A percentile compares a stretch with the other conserved stretches of the same genome.
phyloP scores from a whole-genome alignment of 2,797 vertebrate genomes.

The Rhinella marina region DNA sequence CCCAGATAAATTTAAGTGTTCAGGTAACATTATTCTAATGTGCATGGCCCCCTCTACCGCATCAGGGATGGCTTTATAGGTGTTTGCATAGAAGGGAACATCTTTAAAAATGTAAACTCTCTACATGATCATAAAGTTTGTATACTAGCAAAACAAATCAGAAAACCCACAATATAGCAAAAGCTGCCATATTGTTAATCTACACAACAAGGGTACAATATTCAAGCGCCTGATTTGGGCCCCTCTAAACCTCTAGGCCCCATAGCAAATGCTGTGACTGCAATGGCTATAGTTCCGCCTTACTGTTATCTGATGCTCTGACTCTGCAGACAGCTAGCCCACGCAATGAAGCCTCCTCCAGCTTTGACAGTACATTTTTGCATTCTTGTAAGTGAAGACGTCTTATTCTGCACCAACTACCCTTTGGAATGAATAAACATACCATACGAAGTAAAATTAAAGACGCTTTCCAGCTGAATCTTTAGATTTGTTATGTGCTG shows the following conservation, averaged over 20 bases:
- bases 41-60: no score
- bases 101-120: background rate
- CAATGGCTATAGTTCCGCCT: no score
- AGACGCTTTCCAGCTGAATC: background rate
- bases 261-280: no score
- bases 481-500: background rate
- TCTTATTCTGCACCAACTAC: background rate
- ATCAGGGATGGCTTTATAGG: background rate
- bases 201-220: no score
- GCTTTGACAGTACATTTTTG: background rate
- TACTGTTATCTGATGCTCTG: background rate
- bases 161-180: no score
- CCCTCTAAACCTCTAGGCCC: no score
- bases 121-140: background rate
- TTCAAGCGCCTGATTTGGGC: no score
- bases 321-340: background rate
- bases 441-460: background rate
- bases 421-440: background rate
- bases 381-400: background rate
- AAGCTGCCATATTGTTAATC: no score
- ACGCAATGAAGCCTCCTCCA: background rate
- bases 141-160: no score
- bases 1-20: no score
- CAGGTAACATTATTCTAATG: no score
- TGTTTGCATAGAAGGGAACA: background rate